Percentiles rank a stretch among this genome's conserved stretches.
Conservation (phyloP, 2,113 vertebrate species). For the Myodes glareolus region DNA sequence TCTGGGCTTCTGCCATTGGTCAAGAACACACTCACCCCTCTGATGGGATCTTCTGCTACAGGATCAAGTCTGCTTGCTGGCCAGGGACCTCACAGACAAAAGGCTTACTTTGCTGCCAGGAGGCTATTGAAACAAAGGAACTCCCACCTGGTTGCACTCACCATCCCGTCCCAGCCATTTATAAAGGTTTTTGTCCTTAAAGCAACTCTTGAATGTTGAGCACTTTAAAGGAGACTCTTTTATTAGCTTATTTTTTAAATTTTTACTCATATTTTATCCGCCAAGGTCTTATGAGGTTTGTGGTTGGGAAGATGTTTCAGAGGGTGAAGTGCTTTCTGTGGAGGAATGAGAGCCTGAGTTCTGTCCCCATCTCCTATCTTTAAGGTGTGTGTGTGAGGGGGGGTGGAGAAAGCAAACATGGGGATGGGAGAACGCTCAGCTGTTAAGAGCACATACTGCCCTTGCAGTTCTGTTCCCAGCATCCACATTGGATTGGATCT, state of each 20-base stretch:
- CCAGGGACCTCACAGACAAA: no score
- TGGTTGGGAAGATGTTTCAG: not conserved
- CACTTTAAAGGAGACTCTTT: not conserved
- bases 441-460: not conserved
- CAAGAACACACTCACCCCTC: no score
- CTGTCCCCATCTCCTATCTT: not conserved
- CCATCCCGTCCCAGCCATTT: no score
- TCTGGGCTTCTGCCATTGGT: no score
- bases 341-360: not conserved
- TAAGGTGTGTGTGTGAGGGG: not conserved
- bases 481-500: not conserved
- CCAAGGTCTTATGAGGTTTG: not conserved
- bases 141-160: no score
- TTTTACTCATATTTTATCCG: not conserved
- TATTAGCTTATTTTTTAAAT: not conserved
- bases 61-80: no score
- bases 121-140: no score
- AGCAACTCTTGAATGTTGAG: not conserved
- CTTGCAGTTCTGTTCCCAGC: not conserved
- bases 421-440: not conserved
- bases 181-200: slow-evolving; percentile 32
- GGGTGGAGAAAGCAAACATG: not conserved
- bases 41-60: no score
- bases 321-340: not conserved
- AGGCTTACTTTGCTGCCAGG: no score